Evolutionary conservation across 1,140 invertebrate species (phyloP).

Genomic region (Aphaenogaster rudis): DNA sequence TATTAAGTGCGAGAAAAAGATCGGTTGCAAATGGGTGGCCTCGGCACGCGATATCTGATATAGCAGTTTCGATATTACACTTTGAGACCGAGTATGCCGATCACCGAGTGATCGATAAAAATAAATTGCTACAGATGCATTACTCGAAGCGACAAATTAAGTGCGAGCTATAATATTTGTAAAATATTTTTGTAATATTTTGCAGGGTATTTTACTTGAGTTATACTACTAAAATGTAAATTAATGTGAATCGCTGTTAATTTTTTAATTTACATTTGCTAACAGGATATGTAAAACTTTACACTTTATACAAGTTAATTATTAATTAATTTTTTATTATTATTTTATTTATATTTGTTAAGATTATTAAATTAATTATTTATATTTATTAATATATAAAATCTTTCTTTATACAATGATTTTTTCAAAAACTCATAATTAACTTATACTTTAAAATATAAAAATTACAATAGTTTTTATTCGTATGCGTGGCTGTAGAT

Average conservation of each 20-base stretch:
- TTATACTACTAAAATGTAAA: neutral
- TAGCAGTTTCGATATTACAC: slow-evolving; percentile 35
- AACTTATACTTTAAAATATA: neutral
- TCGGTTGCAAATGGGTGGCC: slow-evolving; percentile 48
- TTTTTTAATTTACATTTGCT: neutral
- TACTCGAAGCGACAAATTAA: neutral
- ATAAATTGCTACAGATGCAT: neutral
- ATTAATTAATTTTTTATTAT: neutral
- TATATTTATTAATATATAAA: neutral
- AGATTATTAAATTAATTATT: neutral
- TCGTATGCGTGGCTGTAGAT: neutral
- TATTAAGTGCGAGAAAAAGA: slow-evolving; percentile 46
- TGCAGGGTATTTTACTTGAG: neutral
- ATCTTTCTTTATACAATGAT: neutral
- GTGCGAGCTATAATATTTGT: neutral
- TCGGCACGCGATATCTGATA: slow-evolving; percentile 31
- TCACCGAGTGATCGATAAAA: slow-evolving; percentile 16
- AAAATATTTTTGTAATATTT: neutral
- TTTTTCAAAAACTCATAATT: neutral
- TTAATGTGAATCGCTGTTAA: neutral
- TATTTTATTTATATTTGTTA: neutral
- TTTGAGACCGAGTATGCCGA: neutral
- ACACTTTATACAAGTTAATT: neutral
- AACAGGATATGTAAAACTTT: neutral
- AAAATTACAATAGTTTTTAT: neutral